phyloP scores from a whole-genome alignment of 92 coral and sea anemone species.

The Actinernus sp. region DNA sequence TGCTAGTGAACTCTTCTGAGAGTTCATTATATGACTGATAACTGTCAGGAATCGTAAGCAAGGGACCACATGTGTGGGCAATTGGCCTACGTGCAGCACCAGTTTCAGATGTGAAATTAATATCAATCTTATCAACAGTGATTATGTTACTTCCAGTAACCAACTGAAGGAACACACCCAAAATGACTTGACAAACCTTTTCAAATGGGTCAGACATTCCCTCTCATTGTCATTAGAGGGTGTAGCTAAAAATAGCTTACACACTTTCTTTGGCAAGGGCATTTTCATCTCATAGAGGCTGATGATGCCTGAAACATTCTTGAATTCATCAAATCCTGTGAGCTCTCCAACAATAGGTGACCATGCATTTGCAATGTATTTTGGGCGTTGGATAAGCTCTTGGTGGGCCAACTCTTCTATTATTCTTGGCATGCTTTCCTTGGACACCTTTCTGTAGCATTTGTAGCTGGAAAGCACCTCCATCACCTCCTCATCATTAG shows the following conservation, averaged over 20 bases:
- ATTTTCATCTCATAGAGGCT: slow-evolving; percentile 19
- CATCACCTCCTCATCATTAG: slow-evolving; percentile 38
- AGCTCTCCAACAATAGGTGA: slow-evolving; percentile 23
- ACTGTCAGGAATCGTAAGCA: slow-evolving; percentile 36
- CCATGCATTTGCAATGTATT: slow-evolving; percentile 33
- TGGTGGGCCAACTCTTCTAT: slow-evolving; percentile 35
- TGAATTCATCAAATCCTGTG: slow-evolving; percentile 9
- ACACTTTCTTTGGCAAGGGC: slow-evolving; percentile 25
- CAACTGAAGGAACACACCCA: slow-evolving; percentile 39
- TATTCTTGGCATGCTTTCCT: slow-evolving; percentile 8
- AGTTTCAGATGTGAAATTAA: slow-evolving; percentile 28
- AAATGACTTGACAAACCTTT: slow-evolving; percentile 35
- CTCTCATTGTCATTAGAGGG: slow-evolving; percentile 32
- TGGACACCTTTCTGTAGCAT: slow-evolving; percentile 24
- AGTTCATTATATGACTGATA: slow-evolving; percentile 54
- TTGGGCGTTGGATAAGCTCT: slow-evolving; percentile 39
- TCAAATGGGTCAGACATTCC: slow-evolving; percentile 30
- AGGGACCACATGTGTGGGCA: slow-evolving; percentile 53
- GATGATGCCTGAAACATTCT: slow-evolving; percentile 8
- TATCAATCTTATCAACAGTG: slow-evolving; percentile 37
- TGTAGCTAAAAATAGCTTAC: background rate
- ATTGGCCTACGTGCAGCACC: slow-evolving; percentile 38
- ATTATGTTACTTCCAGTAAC: slow-evolving; percentile 51
- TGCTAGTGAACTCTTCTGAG: slow-evolving; percentile 45
- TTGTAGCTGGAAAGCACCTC: slow-evolving; percentile 40